phyloP scores from a whole-genome alignment of 1,140 invertebrate genomes.

The Monochamus saltuarius region DNA sequence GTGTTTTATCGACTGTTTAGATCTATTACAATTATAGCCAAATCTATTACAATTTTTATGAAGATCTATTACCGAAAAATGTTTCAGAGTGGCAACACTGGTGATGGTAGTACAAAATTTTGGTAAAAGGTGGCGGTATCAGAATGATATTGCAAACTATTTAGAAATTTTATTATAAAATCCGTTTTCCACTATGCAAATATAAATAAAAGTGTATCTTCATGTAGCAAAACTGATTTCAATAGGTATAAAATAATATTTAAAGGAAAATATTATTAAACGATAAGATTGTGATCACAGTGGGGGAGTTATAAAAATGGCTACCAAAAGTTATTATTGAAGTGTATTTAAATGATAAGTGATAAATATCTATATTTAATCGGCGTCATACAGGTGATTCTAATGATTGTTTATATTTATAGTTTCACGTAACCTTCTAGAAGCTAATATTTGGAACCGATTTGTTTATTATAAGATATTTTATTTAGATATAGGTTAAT shows the following conservation, averaged over 20 bases:
- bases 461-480: conserved; percentile 18
- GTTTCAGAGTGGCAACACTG: no score
- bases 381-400: conserved; percentile 32
- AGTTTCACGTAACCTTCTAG: conserved; percentile 1
- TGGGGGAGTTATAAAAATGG: conserved; percentile 48
- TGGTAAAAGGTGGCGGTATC: not conserved
- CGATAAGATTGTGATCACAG: conserved; percentile 17
- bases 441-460: not conserved
- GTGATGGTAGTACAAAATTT: not conserved
- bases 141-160: not conserved
- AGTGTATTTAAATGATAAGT: conserved; percentile 40
- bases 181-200: not conserved
- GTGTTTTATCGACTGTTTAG: no score
- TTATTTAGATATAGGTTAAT: conserved; percentile 48
- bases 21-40: no score
- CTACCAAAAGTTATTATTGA: conserved; percentile 43
- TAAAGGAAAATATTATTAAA: not conserved
- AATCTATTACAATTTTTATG: no score
- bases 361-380: conserved; percentile 31
- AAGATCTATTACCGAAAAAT: no score
- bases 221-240: not conserved
- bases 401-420: conserved; percentile 23
- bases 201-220: not conserved
- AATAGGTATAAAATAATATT: not conserved
- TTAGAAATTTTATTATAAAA: not conserved